Percentiles rank a stretch among this genome's conserved stretches.
Conservation (phyloP, 2,113 vertebrate genomes). For the Canis aureus region DNA sequence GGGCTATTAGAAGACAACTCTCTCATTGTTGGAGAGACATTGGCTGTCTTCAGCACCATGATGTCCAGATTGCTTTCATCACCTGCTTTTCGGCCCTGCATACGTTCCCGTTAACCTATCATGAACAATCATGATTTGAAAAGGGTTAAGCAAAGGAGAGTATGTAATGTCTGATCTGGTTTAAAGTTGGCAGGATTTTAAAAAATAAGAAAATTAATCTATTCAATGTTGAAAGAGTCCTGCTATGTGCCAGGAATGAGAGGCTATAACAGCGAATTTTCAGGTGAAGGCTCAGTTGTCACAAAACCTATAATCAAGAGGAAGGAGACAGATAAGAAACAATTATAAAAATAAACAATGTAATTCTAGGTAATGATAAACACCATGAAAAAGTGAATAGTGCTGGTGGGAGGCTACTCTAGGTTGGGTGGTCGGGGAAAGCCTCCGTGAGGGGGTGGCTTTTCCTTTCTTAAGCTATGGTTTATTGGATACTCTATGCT, state of each 20-base stretch:
- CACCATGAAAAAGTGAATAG: neutral
- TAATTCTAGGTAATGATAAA: neutral
- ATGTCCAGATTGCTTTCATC: neutral
- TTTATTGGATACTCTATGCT: neutral
- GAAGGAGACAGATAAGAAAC: neutral
- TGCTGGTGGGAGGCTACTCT: neutral
- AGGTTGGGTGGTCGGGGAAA: neutral
- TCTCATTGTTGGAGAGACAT: neutral
- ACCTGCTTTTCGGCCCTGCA: neutral
- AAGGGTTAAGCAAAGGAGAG: neutral
- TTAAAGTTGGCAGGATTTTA: neutral
- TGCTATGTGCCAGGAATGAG: neutral
- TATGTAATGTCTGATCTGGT: constrained; percentile 44
- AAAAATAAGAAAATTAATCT: neutral
- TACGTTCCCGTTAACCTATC: neutral
- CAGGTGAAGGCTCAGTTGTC: neutral
- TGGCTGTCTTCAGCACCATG: neutral
- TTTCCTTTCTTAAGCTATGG: neutral
- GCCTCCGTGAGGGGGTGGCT: neutral
- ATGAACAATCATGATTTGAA: neutral
- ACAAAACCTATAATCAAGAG: neutral
- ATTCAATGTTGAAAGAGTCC: neutral
- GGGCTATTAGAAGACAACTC: neutral
- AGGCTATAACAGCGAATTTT: neutral
- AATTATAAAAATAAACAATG: constrained; percentile 19